A percentile compares a stretch with the other conserved stretches of the same genome.
Evolutionary conservation across 2,888 invertebrate species (phyloP).

Genomic region (Macrophya annulata): DNA sequence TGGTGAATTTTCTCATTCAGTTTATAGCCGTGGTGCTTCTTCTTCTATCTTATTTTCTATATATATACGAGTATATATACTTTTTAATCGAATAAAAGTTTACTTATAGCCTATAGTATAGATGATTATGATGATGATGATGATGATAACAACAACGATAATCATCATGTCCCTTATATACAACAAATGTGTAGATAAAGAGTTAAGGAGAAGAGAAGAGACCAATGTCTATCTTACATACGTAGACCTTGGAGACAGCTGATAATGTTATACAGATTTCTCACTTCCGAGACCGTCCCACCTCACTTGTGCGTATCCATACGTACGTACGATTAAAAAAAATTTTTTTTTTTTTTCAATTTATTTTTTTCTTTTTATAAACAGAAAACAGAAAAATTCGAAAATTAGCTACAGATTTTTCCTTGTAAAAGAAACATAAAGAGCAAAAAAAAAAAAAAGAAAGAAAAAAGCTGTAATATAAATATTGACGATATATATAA

Average conservation of each 20-base stretch:
- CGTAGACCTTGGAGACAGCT: background rate
- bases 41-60: background rate
- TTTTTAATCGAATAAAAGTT: background rate
- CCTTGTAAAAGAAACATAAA: too few relatives aligned
- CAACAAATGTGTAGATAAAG: too few relatives aligned
- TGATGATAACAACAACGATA: background rate
- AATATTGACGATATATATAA: too few relatives aligned
- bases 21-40: background rate
- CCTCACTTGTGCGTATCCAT: background rate
- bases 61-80: background rate
- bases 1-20: slow-evolving; percentile 33
- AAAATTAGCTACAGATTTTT: too few relatives aligned
- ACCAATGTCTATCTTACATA: background rate
- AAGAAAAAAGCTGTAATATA: too few relatives aligned
- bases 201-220: too few relatives aligned
- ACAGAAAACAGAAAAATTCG: too few relatives aligned
- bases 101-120: background rate
- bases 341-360: background rate
- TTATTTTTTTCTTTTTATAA: background rate
- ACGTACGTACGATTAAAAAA: background rate
- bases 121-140: background rate
- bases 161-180: too few relatives aligned
- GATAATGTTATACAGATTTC: background rate
- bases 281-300: background rate
- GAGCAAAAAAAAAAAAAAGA: too few relatives aligned